Evolutionary conservation across 2,888 invertebrate genomes (phyloP).

Genomic region (Ethmia dodecea): DNA sequence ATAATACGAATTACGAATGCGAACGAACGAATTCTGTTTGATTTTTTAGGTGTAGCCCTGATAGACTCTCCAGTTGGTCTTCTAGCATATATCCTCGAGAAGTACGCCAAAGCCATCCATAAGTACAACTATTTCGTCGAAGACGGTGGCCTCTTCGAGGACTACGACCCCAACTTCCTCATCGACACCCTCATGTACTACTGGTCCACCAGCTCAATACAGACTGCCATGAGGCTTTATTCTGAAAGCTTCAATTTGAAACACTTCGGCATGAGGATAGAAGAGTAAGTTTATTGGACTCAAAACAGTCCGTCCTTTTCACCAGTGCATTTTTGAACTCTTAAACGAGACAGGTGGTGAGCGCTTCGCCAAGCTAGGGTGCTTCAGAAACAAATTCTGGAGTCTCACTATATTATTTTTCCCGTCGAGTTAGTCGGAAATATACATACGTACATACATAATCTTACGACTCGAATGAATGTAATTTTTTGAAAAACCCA

Average conservation of each 20-base stretch:
- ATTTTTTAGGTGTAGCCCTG: slow-evolving; percentile 83
- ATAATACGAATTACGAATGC: too few species aligned
- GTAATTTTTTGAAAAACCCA: too few species aligned
- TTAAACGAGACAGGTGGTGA: too few species aligned
- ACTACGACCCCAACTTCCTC: not conserved
- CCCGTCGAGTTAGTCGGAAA: too few species aligned
- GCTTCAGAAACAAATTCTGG: too few species aligned
- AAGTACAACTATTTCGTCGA: not conserved
- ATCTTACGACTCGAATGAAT: too few species aligned
- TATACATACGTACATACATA: too few species aligned
- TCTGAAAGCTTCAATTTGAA: not conserved
- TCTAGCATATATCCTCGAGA: slow-evolving; percentile 87
- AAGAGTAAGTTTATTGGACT: slow-evolving; percentile 1
- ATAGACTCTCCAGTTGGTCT: slow-evolving; percentile 87
- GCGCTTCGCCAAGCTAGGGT: too few species aligned
- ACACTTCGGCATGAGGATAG: not conserved
- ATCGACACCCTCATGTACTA: not conserved
- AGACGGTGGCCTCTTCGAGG: not conserved
- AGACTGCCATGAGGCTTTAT: not conserved
- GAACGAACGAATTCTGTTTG: too few species aligned
- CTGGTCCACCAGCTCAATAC: not conserved
- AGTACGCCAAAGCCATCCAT: not conserved
- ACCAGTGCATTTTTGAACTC: too few species aligned
- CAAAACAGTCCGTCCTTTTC: too few species aligned
- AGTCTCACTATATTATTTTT: too few species aligned